These are phyloP conservation scores for Heliconius sara DNA, from an alignment of 2,888 invertebrate genomes.

Conservation along the genomic window DNA sequence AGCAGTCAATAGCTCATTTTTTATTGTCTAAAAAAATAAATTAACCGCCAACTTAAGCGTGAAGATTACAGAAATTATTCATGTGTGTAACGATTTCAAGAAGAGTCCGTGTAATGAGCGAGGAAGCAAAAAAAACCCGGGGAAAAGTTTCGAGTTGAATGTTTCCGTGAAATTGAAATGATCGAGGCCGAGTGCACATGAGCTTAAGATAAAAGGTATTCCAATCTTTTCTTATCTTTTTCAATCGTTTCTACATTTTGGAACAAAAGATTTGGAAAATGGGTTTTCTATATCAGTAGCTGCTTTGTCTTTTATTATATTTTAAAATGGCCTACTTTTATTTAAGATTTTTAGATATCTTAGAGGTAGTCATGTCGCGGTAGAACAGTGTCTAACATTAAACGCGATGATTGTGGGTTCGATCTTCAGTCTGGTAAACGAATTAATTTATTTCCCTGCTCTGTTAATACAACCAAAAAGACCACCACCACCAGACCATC, in stretches of 20 bases:
- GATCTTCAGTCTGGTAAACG: no score
- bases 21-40: not conserved
- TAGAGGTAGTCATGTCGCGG: no score
- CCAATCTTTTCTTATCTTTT: constrained; percentile 33
- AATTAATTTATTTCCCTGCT: no score
- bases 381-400: no score
- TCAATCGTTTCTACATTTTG: constrained; percentile 26
- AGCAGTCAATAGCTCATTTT: not conserved
- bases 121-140: not conserved
- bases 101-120: constrained; percentile 1
- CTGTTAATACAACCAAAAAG: no score
- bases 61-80: constrained; percentile 18
- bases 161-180: constrained; percentile 33
- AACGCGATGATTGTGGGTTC: no score
- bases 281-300: constrained; percentile 8
- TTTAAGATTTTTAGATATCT: no score
- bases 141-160: constrained; percentile 21
- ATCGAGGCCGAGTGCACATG: constrained; percentile 20
- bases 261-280: constrained; percentile 31
- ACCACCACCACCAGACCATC: no score
- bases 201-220: constrained; percentile 26
- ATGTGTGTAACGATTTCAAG: not conserved
- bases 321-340: not conserved
- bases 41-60: not conserved
- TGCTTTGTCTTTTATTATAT: constrained; percentile 24